Evolutionary conservation across 2,888 invertebrate genomes (phyloP), one percentile per base, ranked within the genome.

Genomic region (Adelognathus sp.): DNA sequence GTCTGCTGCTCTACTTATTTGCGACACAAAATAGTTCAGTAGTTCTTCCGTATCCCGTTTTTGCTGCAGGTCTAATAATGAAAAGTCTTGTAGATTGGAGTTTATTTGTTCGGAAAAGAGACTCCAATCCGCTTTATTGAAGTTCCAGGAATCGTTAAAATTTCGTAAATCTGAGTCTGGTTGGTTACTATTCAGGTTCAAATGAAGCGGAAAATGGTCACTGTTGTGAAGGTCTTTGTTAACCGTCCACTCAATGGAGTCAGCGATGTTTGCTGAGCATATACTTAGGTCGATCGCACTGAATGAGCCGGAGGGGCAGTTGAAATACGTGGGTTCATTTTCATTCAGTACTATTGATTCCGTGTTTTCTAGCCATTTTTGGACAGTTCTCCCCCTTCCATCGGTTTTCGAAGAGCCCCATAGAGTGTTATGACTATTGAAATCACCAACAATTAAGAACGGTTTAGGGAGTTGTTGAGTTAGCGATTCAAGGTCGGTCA

Each of bases 371-470:
- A 84, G 11, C 4, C 31, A 31, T 2, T 36, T 41, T 36, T 74
- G 58, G 9, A 74, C 46, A 1, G 36, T 44, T 11, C 41, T 56
- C 27, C 50, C 74, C 60, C 67, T 58, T 0, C 18, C n/a, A 3
- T 81, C 76, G 11, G 71, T 69, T 24, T 79, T 69, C 1, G 29
- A 21, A 2, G 80, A 83, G 7, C 84, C 80, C 81, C 83, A 86
- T 2, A 81, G 2, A 0, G 36, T 3, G 29, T 69, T 79, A 33
- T 85, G 81, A 18, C 80, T 81, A 31, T 85, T 85, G 24, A 86
- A 83, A 46, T 86, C 85, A 0, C 85, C 85, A 1, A 82, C 27
- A 1, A 85, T 56, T 3, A 86, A 71, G n/a, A 78, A 74, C 1
- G 85, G 85, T 66, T 72, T 74, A 1, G 85, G 85, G 0, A 87